Evolutionary conservation across 2,888 invertebrate species (phyloP), one percentile per base, ranked within the genome.

Genomic region (Orchestes rusci): DNA sequence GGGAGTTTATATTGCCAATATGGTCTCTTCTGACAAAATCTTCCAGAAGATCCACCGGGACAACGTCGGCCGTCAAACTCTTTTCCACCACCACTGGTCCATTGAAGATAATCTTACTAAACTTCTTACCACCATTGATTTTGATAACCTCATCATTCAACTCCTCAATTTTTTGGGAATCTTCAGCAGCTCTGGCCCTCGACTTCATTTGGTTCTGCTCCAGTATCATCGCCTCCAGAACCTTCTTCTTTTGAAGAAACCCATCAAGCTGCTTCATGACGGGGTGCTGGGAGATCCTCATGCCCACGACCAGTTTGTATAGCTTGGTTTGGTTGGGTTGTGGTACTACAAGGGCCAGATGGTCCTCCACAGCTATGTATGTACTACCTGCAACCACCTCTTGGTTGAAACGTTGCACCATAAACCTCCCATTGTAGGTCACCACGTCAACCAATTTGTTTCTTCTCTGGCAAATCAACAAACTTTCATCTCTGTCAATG

Each of bases 401-500:
- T n/a, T n/a, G n/a, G n/a, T n/a, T n/a, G n/a, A n/a, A n/a, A n/a
- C n/a, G n/a, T n/a, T n/a, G n/a, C n/a, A n/a, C n/a, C n/a, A n/a
- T n/a, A n/a, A n/a, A n/a, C 35, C 57, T 59, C 20, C 61, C 63
- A 44, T 67, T 62, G 36, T 63, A 66, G 4, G 62, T 54, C 13
- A 69, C 52, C 12, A 63, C 53, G 53, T 67, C 66, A 8, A 67
- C 53, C 10, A 53, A 54, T 34, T 53, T 52, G 3, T 62, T 54
- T 18, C 49, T 52, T 17, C 65, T 59, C 56, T 74, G 70, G 2
- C 67, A 58, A 4, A 74, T 48, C 30, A 74, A 48, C 33, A 73
- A 52, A 1, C 68, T 62, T 41, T 73, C 72, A 46, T 71, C 66
- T 39, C 70, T 27, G 45, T 70, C 70, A 2, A 66, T 70, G 39